Evolutionary conservation across 2,797 vertebrate genomes (phyloP), one percentile per base, ranked within the genome.

Genomic region (Neosilurus hyrtlii): DNA sequence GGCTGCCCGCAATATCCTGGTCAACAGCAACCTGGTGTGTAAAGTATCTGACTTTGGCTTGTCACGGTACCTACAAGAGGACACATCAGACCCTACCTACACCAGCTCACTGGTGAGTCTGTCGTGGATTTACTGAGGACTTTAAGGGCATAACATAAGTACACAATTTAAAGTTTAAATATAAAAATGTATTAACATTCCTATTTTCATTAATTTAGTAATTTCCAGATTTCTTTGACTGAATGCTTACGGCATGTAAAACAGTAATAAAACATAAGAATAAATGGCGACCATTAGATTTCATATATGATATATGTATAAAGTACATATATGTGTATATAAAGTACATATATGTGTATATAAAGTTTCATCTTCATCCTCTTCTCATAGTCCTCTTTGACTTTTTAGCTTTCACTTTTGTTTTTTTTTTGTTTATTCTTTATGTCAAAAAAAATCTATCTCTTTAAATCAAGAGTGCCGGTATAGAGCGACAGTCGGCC

Each of bases 1-100:
- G 88, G 98, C 98, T 2, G 98, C 98, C 16, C 95, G 98, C 74
- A 99, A 99, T 92, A 99, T 99, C 86, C 93, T 99, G 78, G 98
- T 99, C 91, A 99, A 99, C 93, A 97, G 97, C 92, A 99, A 99
- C 93, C 89, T 99, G 90, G 97, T 99, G 82, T 99, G 97, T 89
- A 99, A 99, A 89, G 98, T 99, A 79, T 99, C 97, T 0, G 98
- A 99, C 91, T 99, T 99, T 0, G 98, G 98, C 74, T 94, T 99
- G 84, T 99, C 97, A 0, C 97, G 98, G 88, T 99, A 99, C 91
- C 93, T 99, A 75, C 97, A 99, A 91, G 98, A 99, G 0, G 97
- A 99, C 85, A 97, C 96, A 0, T 99, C 97, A 0, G 97, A 99
- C 89, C 97, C 98, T 87, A 98, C 97, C 90, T 99, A 99, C 85